phyloP scores from a whole-genome alignment of 2,113 vertebrate species.

The Periophthalmodon schlosseri region DNA sequence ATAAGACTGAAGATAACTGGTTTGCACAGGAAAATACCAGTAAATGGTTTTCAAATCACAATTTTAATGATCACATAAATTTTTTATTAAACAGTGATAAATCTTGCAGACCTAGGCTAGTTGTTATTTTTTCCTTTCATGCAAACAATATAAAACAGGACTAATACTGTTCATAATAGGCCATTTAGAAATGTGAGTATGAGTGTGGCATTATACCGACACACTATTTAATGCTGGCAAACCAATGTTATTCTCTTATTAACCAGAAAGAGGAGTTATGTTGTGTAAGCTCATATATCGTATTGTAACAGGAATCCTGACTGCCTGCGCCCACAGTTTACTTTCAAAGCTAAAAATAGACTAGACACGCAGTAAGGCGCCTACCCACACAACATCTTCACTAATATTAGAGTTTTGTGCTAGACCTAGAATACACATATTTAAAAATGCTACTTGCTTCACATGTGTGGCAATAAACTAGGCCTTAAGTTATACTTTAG shows the following conservation, averaged over 20 bases:
- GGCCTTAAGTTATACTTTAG: neutral
- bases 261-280: slow-evolving; percentile 19
- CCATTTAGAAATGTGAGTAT: too few relatives aligned
- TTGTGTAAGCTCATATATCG: slow-evolving; percentile 35
- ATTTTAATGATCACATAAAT: too few relatives aligned
- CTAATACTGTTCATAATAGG: too few relatives aligned
- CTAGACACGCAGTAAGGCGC: slow-evolving; percentile 38
- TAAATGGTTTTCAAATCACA: too few relatives aligned
- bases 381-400: slow-evolving; percentile 37
- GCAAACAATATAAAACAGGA: too few relatives aligned
- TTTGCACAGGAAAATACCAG: neutral
- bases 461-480: neutral
- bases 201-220: too few relatives aligned
- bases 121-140: too few relatives aligned
- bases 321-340: slow-evolving; percentile 31
- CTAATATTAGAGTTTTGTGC: slow-evolving; percentile 42
- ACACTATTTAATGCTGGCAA: neutral
- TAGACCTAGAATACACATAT: neutral
- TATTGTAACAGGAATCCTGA: slow-evolving; percentile 53
- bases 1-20: neutral
- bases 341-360: slow-evolving; percentile 51
- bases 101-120: too few relatives aligned
- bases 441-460: neutral
- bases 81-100: too few relatives aligned
- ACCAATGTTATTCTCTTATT: neutral